These are phyloP conservation scores for Pseudorectes ferrugineus DNA, from an alignment of 2,113 vertebrate species.

Conservation along the genomic window DNA sequence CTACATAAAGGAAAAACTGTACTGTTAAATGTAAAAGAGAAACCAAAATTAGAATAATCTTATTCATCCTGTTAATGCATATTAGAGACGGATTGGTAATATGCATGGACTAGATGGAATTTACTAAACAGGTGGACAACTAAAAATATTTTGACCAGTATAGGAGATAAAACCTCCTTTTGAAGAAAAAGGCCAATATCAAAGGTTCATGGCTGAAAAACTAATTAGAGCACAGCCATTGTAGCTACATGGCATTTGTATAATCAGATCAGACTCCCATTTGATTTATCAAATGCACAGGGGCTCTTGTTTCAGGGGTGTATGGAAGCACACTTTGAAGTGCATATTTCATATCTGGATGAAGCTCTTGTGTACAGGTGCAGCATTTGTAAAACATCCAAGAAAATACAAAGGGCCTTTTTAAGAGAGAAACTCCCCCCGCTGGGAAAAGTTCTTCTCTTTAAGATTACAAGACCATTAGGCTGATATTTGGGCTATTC, in stretches of 20 bases:
- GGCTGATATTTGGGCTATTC: not conserved
- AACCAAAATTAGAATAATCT: not conserved
- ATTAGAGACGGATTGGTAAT: not conserved
- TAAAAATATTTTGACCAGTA: not conserved
- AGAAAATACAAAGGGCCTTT: not conserved
- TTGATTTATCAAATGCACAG: not conserved
- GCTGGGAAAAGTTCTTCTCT: not conserved
- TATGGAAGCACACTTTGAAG: not conserved
- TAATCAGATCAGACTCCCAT: not conserved
- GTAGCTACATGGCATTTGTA: not conserved
- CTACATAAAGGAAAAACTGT: not conserved
- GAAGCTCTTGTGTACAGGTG: not conserved
- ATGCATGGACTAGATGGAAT: not conserved
- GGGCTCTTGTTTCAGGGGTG: not conserved
- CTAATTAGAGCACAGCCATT: not conserved
- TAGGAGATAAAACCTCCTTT: not conserved
- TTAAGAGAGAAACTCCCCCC: not conserved
- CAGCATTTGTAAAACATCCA: not conserved
- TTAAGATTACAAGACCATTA: not conserved
- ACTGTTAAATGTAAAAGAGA: not conserved
- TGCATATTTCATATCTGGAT: not conserved
- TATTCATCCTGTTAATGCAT: not conserved
- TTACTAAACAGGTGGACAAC: not conserved
- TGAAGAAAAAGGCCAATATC: not conserved
- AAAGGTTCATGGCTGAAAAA: not conserved